phyloP scores from a whole-genome alignment of 2,797 vertebrate species.

The Sandelia bainsii region DNA sequence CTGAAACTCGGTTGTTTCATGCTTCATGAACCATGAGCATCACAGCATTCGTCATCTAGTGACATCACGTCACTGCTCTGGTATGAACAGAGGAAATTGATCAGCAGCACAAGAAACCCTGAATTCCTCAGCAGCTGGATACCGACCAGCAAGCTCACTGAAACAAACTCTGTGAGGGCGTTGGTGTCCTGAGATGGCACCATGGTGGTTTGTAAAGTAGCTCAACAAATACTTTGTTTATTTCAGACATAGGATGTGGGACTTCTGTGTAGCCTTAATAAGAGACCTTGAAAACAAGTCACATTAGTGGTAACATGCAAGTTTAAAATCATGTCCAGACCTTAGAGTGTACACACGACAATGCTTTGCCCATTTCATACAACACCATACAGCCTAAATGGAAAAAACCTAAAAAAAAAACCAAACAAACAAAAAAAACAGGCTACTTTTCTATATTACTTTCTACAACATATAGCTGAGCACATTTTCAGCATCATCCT shows the following conservation, averaged over 20 bases:
- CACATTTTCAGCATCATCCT: neutral
- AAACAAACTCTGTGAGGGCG: slow-evolving; percentile 27
- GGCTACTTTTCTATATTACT: neutral
- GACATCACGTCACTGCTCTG: slow-evolving; percentile 55
- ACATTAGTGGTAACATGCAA: neutral
- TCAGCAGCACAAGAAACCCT: slow-evolving; percentile 31
- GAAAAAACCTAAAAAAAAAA: neutral
- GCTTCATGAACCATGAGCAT: slow-evolving; percentile 1
- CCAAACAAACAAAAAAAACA: neutral
- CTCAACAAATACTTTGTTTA: slow-evolving; percentile 21
- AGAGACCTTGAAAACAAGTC: slow-evolving; percentile 3
- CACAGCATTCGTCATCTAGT: slow-evolving; percentile 17
- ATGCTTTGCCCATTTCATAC: neutral
- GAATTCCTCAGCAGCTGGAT: slow-evolving; percentile 41
- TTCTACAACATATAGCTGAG: neutral
- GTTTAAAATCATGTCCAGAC: slow-evolving; percentile 25
- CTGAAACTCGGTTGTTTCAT: neutral
- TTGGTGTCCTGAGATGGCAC: neutral
- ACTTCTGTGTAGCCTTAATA: neutral
- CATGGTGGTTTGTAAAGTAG: neutral
- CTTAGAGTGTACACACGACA: neutral
- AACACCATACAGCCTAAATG: neutral
- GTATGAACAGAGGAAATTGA: slow-evolving; percentile 55
- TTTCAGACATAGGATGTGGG: neutral
- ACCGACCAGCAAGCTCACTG: slow-evolving; percentile 10